Evolutionary conservation across 1,140 invertebrate genomes (phyloP).

Genomic region (Sycobia sp.): DNA sequence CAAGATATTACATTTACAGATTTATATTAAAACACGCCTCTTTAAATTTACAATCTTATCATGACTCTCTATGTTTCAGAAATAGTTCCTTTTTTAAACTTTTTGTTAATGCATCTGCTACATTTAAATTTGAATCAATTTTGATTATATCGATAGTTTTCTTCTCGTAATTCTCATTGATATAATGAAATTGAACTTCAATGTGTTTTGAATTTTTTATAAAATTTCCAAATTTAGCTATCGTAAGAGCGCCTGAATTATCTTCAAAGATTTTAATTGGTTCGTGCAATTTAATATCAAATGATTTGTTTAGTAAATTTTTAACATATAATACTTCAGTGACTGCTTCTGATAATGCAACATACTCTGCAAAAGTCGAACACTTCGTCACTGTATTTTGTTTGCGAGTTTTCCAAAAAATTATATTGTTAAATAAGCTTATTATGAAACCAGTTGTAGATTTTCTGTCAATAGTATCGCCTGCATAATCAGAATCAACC

Average conservation of each 20-base stretch:
- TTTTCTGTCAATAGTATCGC: neutral
- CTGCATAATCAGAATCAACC: neutral
- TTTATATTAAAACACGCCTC: too few species aligned
- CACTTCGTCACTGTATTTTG: neutral
- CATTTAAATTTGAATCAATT: neutral
- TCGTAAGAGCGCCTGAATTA: neutral
- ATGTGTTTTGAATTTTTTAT: constrained; percentile 7
- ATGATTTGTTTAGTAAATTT: neutral
- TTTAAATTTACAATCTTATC: too few species aligned
- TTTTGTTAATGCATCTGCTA: too few species aligned
- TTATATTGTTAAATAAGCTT: neutral
- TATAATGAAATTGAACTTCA: constrained; percentile 5
- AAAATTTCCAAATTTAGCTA: constrained; percentile 5
- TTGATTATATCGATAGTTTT: too few species aligned
- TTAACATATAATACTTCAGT: neutral
- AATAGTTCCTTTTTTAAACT: too few species aligned
- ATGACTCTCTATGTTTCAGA: too few species aligned
- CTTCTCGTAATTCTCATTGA: neutral
- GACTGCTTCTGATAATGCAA: constrained; percentile 2
- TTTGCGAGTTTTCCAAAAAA: neutral
- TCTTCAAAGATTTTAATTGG: neutral
- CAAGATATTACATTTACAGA: too few species aligned
- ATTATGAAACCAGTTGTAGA: neutral
- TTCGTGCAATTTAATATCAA: neutral
- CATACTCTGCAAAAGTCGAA: constrained; percentile 3